These are phyloP conservation scores for Avahi laniger DNA, from an alignment of 2,797 vertebrate genomes.

Conservation along the genomic window DNA sequence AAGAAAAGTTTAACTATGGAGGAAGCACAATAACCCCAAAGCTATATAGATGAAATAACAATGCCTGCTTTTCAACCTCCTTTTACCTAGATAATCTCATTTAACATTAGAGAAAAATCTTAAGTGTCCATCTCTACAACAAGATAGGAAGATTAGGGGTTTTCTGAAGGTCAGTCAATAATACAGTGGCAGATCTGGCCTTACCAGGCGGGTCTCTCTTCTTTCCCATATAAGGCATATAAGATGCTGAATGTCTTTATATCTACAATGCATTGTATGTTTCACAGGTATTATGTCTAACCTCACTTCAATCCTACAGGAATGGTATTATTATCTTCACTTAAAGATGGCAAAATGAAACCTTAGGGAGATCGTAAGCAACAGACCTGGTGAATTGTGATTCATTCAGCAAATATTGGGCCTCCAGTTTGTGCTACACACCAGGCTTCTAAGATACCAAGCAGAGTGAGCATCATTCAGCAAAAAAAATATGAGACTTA, in stretches of 20 bases:
- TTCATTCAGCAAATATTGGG: not conserved
- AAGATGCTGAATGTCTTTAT: not conserved
- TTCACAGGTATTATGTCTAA: not conserved
- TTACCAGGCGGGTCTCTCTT: not conserved
- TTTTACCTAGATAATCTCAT: not conserved
- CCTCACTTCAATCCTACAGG: not conserved
- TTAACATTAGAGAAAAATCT: not conserved
- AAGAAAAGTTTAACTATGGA: not conserved
- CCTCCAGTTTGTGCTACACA: not conserved
- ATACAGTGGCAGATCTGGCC: not conserved
- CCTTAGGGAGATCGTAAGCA: not conserved
- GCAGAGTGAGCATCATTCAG: not conserved
- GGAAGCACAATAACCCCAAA: not conserved
- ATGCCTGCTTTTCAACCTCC: not conserved
- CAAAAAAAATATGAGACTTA: not conserved
- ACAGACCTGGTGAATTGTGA: not conserved
- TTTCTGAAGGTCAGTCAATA: not conserved
- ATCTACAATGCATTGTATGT: fast-evolving
- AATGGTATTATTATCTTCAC: not conserved
- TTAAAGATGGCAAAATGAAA: not conserved
- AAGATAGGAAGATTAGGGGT: not conserved
- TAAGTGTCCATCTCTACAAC: not conserved
- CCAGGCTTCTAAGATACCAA: not conserved
- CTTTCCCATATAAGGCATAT: not conserved
- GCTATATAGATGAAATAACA: not conserved